Base-by-base conservation (phyloP, 2,113 vertebrate genomes). In the Dendropsophus ebraccatus region DNA sequence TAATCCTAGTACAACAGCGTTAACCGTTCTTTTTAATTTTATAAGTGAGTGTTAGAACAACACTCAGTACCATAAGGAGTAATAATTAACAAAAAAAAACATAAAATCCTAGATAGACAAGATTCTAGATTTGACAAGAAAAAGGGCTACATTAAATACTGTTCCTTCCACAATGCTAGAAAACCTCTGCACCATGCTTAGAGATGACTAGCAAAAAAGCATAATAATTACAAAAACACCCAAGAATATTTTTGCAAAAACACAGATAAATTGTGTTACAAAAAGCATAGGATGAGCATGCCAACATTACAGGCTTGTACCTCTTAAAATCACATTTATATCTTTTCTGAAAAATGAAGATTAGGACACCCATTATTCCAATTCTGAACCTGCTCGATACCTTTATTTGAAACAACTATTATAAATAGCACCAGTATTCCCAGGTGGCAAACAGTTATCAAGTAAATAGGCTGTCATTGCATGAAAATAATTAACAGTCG, bases 391-490 rank as follows among this genome's bases (percentile, higher is more conserved):
- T n/a, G 80, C 62, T 70, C 80, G 32, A 82, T 82, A 82, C 80
- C 80, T 82, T 70, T 70, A 82, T 65, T 49, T n/a, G 58, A 81
- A 69, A 50, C 79, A 49, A 67, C 80, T 35, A 69, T 69, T 70
- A 69, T 70, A 82, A 69, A 67, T 82, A 70, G 60, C 80, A 82
- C 37, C 62, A 45, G 67, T 50, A 67, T 58, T 70, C 80, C 80
- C 62, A 10, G 45, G 62, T 82, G 80, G 62, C 80, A 82, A 69
- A 82, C 80, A 82, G 80, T 82, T 82, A 82, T 82, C 80, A 70
- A 70, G 45, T 70, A 82, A 82, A 82, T 82, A 82, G 80, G 37
- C 80, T 82, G 80, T 69, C 80, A 82, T 52, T 69, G 80, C 80
- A 69, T 69, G 62, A 82, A 69, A 82, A 82, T 82, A 82, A 82